Evolutionary conservation across 1,140 invertebrate species (phyloP).

Genomic region (Scaptomyza pallida): DNA sequence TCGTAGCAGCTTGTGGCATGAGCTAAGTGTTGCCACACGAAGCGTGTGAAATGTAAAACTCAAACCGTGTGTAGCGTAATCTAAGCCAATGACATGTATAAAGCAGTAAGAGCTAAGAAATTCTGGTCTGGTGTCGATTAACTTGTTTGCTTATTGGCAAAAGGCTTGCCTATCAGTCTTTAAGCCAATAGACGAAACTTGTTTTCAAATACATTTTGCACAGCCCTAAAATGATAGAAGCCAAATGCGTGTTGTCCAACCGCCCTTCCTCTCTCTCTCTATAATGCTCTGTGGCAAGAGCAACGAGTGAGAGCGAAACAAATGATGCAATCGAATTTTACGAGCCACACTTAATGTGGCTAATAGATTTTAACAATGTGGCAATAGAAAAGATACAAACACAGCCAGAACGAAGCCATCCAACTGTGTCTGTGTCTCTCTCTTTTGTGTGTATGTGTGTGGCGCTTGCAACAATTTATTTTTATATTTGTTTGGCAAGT

Average conservation of each 20-base stretch:
- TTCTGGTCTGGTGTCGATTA: slow-evolving; percentile 49
- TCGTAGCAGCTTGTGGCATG: neutral
- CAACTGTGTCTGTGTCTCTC: slow-evolving; percentile 38
- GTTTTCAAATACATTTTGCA: slow-evolving; percentile 74
- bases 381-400: slow-evolving; percentile 80
- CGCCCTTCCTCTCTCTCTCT: neutral
- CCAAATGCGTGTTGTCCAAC: neutral
- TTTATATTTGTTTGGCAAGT: slow-evolving; percentile 82
- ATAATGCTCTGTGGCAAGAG: no score
- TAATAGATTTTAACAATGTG: slow-evolving; percentile 83
- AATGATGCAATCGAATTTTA: slow-evolving; percentile 83
- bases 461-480: slow-evolving; percentile 79
- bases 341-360: slow-evolving; percentile 81
- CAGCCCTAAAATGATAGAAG: slow-evolving; percentile 49
- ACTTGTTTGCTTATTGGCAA: slow-evolving; percentile 73
- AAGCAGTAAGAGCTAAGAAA: neutral
- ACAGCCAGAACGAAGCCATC: slow-evolving; percentile 69
- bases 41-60: no score
- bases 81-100: neutral
- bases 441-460: slow-evolving; percentile 39
- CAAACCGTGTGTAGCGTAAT: no score
- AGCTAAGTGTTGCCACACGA: no score
- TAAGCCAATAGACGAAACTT: slow-evolving; percentile 60
- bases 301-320: slow-evolving; percentile 44
- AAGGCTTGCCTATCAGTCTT: slow-evolving; percentile 35